Evolutionary conservation across 2,113 vertebrate genomes (phyloP), one percentile per base, ranked within the genome.

Genomic region (Falco punctatus): DNA sequence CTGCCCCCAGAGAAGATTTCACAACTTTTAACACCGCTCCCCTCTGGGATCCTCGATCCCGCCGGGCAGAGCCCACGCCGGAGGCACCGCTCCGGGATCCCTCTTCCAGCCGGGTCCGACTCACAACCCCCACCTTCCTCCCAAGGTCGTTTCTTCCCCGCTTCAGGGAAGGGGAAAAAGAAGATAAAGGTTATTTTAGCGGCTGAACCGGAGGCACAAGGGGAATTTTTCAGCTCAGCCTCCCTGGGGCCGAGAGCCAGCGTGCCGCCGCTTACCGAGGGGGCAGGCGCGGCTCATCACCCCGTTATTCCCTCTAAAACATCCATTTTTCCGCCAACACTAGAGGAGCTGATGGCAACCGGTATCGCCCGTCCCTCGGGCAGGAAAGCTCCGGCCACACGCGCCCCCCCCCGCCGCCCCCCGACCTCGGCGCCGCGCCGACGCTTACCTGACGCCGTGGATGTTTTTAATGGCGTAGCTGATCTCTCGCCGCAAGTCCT

Each of bases 401-500:
- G 0, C 12, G 0, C 30, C 14, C 38, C n/a, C 35, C 35, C 59
- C 11, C n/a, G 23, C 59, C 11, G 6, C 17, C 10, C 38, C 38
- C 38, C 38, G 38, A 38, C 38, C 38, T 38, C 11, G 42, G 11
- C 15, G 9, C 38, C 27, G 7, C 57, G 9, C 9, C 8, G 70
- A 51, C 51, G 99, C 99, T 98, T 98, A 99, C 99, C 99, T 99
- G 96, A 99, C 99, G 52, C 99, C 99, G 2, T 99, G 99, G 97
- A 99, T 99, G 90, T 99, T 99, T 97, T 99, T 99, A 88, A 99
- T 99, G 75, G 99, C 99, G 1, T 99, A 99, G 97, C 99, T 99
- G 95, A 99, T 99, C 97, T 99, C 99, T 46, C 99, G 92, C 85
- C 99, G 90, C 71, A 99, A 80, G 58, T 99, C 99, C 94, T 99